Conservation (phyloP, 2,888 invertebrate species). For the Therioaphis trifolii region DNA sequence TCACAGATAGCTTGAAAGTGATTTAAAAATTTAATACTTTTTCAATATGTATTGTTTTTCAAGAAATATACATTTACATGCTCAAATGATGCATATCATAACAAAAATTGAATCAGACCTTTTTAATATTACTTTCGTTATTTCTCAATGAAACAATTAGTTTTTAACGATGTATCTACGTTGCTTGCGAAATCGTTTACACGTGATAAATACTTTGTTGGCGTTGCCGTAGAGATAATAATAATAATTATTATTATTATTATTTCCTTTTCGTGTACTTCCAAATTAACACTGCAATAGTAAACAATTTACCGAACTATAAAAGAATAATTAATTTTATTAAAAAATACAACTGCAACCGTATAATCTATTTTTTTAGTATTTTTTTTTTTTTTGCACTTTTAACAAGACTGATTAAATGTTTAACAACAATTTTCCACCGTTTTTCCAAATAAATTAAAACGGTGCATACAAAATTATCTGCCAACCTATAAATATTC, state of each 20-base stretch:
- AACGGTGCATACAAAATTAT: conserved; percentile 36
- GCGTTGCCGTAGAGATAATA: neutral
- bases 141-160: too few relatives aligned
- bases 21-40: too few relatives aligned
- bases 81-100: too few relatives aligned
- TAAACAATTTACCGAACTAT: conserved; percentile 8
- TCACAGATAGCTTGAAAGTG: too few relatives aligned
- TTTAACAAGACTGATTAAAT: conserved; percentile 37
- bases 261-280: neutral
- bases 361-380: conserved; percentile 23
- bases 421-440: conserved; percentile 42
- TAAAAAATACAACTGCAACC: neutral
- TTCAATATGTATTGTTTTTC: too few relatives aligned
- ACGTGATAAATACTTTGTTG: conserved; percentile 1
- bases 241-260: conserved; percentile 10
- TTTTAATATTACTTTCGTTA: too few relatives aligned
- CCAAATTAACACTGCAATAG: neutral
- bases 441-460: conserved; percentile 30
- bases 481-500: conserved; percentile 45
- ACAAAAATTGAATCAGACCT: too few relatives aligned
- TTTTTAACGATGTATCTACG: conserved; percentile 40
- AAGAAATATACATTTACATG: too few relatives aligned
- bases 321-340: conserved; percentile 45
- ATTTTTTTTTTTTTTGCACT: conserved; percentile 1
- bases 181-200: neutral